Evolutionary conservation across 2,888 invertebrate genomes (phyloP), one percentile per base, ranked within the genome.

Genomic region (Dicyrtoma fusca): DNA sequence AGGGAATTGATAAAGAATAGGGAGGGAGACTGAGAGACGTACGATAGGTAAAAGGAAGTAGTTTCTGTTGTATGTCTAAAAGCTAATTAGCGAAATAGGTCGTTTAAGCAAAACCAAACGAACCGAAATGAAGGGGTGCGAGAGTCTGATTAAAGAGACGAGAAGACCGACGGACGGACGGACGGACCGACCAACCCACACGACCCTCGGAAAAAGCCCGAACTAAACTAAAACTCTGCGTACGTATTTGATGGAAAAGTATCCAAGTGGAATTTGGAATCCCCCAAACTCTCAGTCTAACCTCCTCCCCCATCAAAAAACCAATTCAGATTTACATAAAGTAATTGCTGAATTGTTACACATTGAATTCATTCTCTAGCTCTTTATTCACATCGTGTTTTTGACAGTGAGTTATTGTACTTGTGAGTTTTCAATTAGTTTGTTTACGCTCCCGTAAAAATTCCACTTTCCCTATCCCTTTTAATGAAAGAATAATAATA

Each of bases 401-500:
- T 75, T 79, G 79, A 79, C 79, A 79, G 75, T 79, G 79, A 79
- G 77, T 79, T 79, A 79, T 79, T 78, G 76, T 74, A 76, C 76
- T 77, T 76, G 76, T 79, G 77, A 77, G 76, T 77, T 79, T 79
- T 79, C 79, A 79, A 79, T 79, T 79, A 79, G 79, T 79, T 79
- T 79, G 79, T 79, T 79, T 79, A 78, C 79, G 77, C 76, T 79
- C 73, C 75, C 76, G 76, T 79, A 78, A 79, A 78, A 79, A 77
- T 77, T 74, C 72, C 74, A 71, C 75, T 76, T 74, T 75, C 75
- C 66, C 71, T 74, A 68, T 74, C 65, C 76, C 74, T 74, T 78
- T 79, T 79, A 79, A 79, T 79, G 79, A 79, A 79, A 79, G 79
- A 79, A 79, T 79, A 79, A 79, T 77, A 79, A 79, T 79, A 78